Evolutionary conservation across 2,113 vertebrate genomes (phyloP).

Genomic region (Carassius carassius): DNA sequence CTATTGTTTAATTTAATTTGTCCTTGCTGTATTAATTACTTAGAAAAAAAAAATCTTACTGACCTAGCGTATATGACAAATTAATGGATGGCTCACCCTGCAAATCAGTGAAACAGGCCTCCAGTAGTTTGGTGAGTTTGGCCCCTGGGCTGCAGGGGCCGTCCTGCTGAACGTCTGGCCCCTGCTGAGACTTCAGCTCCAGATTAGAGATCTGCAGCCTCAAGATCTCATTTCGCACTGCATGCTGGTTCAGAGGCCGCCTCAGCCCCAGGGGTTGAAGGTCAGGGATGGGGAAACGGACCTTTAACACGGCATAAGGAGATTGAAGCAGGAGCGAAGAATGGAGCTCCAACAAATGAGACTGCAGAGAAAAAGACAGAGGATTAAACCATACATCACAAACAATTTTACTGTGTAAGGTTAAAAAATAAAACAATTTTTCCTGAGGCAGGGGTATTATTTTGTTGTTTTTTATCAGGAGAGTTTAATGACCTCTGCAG

Average conservation of each 20-base stretch:
- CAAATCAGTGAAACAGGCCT: conserved; percentile 83
- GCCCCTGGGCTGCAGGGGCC: conserved; percentile 1
- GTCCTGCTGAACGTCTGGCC: conserved; percentile 68
- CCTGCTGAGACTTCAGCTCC: conserved; percentile 78
- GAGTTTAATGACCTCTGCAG: conserved; percentile 2
- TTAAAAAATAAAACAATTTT: neutral
- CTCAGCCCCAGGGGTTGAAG: conserved; percentile 75
- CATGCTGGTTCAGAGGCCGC: conserved; percentile 73
- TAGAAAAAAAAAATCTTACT: neutral
- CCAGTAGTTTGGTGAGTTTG: conserved; percentile 74
- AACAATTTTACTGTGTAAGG: neutral
- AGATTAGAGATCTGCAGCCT: conserved; percentile 80
- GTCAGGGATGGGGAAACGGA: conserved; percentile 87
- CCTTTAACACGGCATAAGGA: conserved; percentile 77
- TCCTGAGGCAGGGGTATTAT: neutral
- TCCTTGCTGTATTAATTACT: neutral
- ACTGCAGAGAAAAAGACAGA: conserved; percentile 33
- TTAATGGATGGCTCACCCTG: conserved; percentile 73
- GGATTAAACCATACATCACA: conserved; percentile 5
- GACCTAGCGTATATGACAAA: neutral
- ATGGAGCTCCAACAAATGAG: conserved; percentile 42
- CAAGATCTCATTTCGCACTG: conserved; percentile 79
- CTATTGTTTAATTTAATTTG: no score
- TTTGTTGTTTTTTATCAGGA: neutral
- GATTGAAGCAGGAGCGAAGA: conserved; percentile 77